Base-by-base conservation (phyloP, 2,113 vertebrate genomes). In the Chloropsis hardwickii region DNA sequence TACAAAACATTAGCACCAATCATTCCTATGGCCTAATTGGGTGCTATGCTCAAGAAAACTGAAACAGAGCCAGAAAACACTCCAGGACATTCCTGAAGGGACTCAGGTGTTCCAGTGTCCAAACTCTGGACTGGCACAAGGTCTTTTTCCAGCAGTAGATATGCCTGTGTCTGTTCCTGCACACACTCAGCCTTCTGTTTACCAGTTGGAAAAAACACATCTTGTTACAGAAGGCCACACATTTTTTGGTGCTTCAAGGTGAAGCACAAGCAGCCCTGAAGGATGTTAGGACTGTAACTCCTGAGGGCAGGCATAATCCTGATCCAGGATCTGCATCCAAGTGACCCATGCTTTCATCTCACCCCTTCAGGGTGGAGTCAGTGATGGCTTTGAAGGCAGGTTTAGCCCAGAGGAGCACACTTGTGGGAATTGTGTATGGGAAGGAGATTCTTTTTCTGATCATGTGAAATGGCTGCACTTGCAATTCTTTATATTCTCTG, bases 141-240 rank as follows among this genome's bases (percentile, higher is more conserved):
- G 9, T 21, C 18, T 39, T 85, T 56, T 64, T 3, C 18, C 8
- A 4, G 37, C 48, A 33, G 6, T 0, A 1, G 15, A 21, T 40
- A 10, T 0, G 0, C 4, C 9, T 3, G 1, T 25, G 28, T 39
- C 35, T 50, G 37, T 60, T 48, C 37, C 27, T 2, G 2, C 11
- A 13, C 15, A 11, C 24, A 5, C 5, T 42, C 4, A 3, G 6
- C 27, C 37, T 73, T 18, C 10, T 73, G 71, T 35, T 66, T n/a
- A 21, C 31, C 45, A n/a, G 17, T 39, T 20, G 69, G 33, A 19
- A 65, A 89, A 80, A 20, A 6, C 20, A 24, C 1, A 0, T 25
- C 31, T 86, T 60, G 6, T 73, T 54, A 31, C 37, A 78, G 25
- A 31, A 64, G 19, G 6, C 19, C 47, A 40, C 2, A 0, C 3